phyloP scores from a whole-genome alignment of 2,113 vertebrate genomes.

The Geococcyx californianus region DNA sequence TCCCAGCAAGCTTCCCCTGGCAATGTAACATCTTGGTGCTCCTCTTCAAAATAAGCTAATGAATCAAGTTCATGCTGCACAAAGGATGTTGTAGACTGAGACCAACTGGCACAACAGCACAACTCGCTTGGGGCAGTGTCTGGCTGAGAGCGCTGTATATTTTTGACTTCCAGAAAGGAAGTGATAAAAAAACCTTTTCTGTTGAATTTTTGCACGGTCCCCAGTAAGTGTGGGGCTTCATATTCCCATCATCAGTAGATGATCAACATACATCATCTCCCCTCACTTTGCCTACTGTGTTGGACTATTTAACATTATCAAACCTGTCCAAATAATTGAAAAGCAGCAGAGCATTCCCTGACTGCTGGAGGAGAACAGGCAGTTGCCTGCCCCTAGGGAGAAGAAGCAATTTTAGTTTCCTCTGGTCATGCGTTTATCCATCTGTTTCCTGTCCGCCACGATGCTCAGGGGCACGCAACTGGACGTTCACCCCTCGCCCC shows the following conservation, averaged over 20 bases:
- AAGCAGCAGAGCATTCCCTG: rapidly evolving
- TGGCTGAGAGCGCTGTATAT: rapidly evolving
- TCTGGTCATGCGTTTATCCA: neutral
- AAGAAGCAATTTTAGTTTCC: neutral
- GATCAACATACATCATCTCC: neutral
- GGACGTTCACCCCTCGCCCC: rapidly evolving
- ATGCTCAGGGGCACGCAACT: neutral
- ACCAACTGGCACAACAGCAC: neutral
- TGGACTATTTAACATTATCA: neutral
- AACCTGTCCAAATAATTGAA: neutral
- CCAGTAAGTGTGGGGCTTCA: neutral
- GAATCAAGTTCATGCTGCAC: rapidly evolving
- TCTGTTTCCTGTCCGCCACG: neutral
- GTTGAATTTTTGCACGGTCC: neutral
- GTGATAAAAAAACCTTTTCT: neutral
- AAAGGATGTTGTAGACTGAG: neutral
- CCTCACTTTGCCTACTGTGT: neutral
- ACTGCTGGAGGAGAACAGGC: neutral
- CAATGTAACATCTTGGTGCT: neutral
- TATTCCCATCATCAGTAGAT: neutral
- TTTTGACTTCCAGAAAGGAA: neutral
- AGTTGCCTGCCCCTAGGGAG: neutral
- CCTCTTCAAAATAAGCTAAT: neutral
- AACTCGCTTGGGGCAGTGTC: neutral
- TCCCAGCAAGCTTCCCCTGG: neutral